Evolutionary conservation across 1,140 invertebrate genomes (phyloP).

Genomic region (Microplitis demolitor): DNA sequence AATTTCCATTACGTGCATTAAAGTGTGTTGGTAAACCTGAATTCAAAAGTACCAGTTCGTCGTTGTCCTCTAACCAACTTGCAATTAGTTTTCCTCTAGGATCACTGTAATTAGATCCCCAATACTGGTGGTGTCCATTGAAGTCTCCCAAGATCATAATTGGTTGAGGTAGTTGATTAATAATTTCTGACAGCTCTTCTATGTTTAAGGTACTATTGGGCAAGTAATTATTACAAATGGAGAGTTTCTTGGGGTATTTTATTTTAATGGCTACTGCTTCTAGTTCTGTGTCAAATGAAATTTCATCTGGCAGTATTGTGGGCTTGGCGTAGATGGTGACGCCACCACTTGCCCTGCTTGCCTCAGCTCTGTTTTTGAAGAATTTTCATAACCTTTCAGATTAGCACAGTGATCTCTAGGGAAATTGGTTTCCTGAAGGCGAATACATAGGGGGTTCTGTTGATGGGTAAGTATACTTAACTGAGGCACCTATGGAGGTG

Average conservation of each 20-base stretch:
- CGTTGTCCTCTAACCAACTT: conserved; percentile 27
- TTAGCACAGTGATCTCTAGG: too few species aligned
- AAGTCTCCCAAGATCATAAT: background rate
- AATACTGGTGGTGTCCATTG: background rate
- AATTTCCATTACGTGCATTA: conserved; percentile 29
- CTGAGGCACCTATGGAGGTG: too few species aligned
- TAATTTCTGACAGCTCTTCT: background rate
- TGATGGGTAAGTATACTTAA: too few species aligned
- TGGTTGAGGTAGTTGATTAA: background rate
- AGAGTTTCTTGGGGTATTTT: too few species aligned
- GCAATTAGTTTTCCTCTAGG: conserved; percentile 37
- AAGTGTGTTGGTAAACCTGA: conserved; percentile 36
- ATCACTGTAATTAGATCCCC: conserved; percentile 28
- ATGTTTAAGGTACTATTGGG: background rate
- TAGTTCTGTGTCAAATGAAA: background rate
- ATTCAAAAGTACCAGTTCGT: conserved; percentile 33
- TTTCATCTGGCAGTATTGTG: background rate
- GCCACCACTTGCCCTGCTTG: too few species aligned
- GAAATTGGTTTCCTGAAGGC: too few species aligned
- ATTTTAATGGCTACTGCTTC: too few species aligned
- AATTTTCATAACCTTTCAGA: too few species aligned
- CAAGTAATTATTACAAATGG: too few species aligned
- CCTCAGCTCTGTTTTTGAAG: too few species aligned
- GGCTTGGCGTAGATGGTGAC: too few species aligned
- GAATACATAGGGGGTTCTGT: too few species aligned